Evolutionary conservation across 2,888 invertebrate species (phyloP), one percentile per base, ranked within the genome.

Genomic region (Leptinotarsa peninsularis): DNA sequence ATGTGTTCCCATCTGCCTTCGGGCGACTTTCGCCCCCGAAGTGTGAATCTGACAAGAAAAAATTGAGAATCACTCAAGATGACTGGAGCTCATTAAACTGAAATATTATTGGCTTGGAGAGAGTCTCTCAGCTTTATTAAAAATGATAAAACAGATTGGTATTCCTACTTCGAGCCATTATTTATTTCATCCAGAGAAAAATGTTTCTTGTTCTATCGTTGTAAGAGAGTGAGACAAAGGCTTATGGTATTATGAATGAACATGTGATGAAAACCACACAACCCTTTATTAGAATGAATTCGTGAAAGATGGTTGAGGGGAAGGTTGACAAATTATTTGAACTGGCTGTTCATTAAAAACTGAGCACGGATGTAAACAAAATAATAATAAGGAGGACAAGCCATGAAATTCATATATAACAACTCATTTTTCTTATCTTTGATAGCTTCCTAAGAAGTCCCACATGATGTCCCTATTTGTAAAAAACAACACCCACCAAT

Each of bases 21-120:
- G 52, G 67, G 76, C 74, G 71, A 74, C 72, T 70, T 74, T 71
- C 75, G 72, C 77, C 71, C 73, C 52, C 27, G 60, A 78, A 75
- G 79, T 74, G 78, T 77, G 78, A 78, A 79, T 73, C 72, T 74
- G 80, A 79, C 73, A 77, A 75, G 74, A 79, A 78, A 77, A 77
- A 79, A 81, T 81, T 75, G 80, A 78, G 78, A 81, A 81, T 79
- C 80, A 81, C 79, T 79, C 78, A 74, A 71, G 43, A 58, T 60
- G 58, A 71, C 75, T 76, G 68, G 74, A 73, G 76, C 76, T 79
- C 80, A 78, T 81, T 79, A 81, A 69, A 73, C 75, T 81, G 78
- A 81, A 73, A 78, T 79, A 79, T 79, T 78, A 72, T 71, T 50
- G 27, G 60, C 66, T 49, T 60, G 71, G 73, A 69, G 67, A 76